Conservation (phyloP, 2,113 vertebrate species). For the Festucalex cinctus region DNA sequence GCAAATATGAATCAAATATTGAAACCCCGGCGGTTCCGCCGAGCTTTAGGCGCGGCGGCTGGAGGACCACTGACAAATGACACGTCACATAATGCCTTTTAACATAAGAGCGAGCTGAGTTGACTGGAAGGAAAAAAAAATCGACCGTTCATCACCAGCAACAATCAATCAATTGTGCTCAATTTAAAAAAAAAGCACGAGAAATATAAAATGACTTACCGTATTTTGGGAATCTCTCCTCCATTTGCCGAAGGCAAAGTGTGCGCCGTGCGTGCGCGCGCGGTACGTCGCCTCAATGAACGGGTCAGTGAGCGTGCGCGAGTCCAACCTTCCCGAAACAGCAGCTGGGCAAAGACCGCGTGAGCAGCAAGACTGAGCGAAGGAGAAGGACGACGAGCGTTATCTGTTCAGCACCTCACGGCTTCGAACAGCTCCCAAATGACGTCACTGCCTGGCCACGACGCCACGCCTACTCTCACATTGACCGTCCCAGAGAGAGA, state of each 20-base stretch:
- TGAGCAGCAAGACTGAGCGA: constrained; percentile 23
- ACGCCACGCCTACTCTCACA: constrained; percentile 61
- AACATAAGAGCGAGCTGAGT: background rate
- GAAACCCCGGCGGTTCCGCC: constrained; percentile 20
- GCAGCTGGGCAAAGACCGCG: constrained; percentile 27
- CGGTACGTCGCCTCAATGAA: background rate
- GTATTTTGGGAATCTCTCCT: constrained; percentile 18
- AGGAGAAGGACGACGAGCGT: constrained; percentile 25
- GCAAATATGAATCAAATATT: constrained; percentile 74
- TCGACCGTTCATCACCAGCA: background rate
- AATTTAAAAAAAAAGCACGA: background rate
- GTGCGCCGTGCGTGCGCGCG: background rate
- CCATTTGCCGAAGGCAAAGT: background rate
- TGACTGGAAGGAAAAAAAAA: background rate
- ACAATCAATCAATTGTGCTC: background rate
- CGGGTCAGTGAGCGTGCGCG: background rate
- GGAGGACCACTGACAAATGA: constrained; percentile 11
- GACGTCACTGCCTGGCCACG: constrained; percentile 64
- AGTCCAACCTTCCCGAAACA: constrained; percentile 31
- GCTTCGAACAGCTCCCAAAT: constrained; percentile 72
- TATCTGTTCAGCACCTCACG: constrained; percentile 72
- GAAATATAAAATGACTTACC: constrained; percentile 46
- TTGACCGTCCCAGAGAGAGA: constrained; percentile 24
- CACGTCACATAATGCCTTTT: background rate
- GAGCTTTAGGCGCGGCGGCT: constrained; percentile 57